phyloP scores from a whole-genome alignment of 1,140 invertebrate genomes.

The Hycleus cichorii region DNA sequence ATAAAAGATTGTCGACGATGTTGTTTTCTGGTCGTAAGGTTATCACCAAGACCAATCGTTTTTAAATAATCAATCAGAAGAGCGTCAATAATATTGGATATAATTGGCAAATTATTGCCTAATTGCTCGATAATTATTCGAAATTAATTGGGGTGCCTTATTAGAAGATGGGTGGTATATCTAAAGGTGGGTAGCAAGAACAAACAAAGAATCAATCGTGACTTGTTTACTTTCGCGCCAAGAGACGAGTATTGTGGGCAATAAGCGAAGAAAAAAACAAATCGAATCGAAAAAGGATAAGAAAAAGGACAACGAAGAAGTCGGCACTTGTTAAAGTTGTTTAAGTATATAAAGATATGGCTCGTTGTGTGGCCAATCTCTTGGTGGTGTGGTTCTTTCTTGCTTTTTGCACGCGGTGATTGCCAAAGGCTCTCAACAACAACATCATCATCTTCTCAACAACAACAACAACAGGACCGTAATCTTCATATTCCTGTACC shows the following conservation, averaged over 20 bases:
- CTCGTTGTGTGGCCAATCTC: constrained; percentile 19
- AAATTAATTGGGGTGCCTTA: too few species aligned
- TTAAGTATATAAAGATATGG: background rate
- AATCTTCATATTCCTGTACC: background rate
- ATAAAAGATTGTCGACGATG: too few species aligned
- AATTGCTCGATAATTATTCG: too few species aligned
- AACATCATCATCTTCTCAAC: background rate
- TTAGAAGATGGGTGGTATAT: too few species aligned
- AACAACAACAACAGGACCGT: background rate
- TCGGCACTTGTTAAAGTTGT: background rate
- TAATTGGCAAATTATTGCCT: too few species aligned
- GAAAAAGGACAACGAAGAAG: background rate
- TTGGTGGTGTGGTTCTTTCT: constrained; percentile 14
- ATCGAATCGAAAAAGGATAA: background rate
- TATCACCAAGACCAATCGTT: too few species aligned
- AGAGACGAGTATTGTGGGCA: background rate
- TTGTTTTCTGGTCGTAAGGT: too few species aligned
- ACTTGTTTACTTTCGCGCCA: too few species aligned
- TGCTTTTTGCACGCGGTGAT: constrained; percentile 22
- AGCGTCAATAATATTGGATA: too few species aligned
- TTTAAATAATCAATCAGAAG: too few species aligned
- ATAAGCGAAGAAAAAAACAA: background rate
- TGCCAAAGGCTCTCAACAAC: constrained; percentile 16
- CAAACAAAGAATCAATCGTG: too few species aligned
- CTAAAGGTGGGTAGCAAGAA: too few species aligned